phyloP scores from a whole-genome alignment of 2,113 vertebrate species.

The Phainopepla nitens region DNA sequence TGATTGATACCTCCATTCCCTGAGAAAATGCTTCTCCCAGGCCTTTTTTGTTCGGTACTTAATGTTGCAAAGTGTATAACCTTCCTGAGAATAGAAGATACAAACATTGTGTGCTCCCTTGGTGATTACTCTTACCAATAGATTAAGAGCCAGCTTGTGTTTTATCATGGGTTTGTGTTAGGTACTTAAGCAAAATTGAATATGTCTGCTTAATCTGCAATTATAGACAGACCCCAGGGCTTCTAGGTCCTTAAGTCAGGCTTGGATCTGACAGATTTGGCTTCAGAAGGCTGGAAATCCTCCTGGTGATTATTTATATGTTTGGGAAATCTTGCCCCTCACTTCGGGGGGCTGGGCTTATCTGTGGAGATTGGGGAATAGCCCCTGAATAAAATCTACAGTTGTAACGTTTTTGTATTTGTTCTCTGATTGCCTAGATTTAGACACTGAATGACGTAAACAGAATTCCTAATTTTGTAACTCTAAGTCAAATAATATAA shows the following conservation, averaged over 20 bases:
- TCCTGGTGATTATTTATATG: background rate
- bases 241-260: background rate
- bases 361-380: background rate
- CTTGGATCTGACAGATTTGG: background rate
- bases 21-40: background rate
- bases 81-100: background rate
- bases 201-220: background rate
- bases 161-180: background rate
- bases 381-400: background rate
- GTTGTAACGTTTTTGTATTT: background rate
- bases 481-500: background rate
- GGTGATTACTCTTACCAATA: background rate
- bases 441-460: background rate
- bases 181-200: background rate
- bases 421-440: background rate
- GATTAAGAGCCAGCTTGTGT: background rate
- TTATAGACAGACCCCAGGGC: background rate
- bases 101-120: background rate
- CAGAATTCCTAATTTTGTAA: background rate
- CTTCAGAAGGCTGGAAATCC: background rate
- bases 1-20: background rate
- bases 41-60: background rate
- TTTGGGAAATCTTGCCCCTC: background rate
- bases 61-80: background rate
- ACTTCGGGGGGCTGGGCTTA: background rate